phyloP scores from a whole-genome alignment of 2,113 vertebrate genomes.

The Ramphastos sulfuratus region DNA sequence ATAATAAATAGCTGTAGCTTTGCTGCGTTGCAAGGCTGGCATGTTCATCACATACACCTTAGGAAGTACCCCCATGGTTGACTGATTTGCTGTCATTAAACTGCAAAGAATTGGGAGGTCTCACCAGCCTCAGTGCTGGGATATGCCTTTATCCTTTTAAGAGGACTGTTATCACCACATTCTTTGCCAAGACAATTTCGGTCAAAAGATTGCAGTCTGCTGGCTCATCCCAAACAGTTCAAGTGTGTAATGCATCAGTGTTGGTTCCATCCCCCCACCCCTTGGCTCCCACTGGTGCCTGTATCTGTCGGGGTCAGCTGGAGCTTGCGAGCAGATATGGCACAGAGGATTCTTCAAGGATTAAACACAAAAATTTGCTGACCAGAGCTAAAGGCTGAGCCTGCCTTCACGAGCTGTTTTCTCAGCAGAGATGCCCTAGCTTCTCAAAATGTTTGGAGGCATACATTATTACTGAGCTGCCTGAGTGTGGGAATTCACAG shows the following conservation, averaged over 20 bases:
- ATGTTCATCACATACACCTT: background rate
- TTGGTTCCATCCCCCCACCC: background rate
- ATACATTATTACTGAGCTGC: background rate
- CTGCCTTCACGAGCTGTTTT: background rate
- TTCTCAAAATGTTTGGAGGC: background rate
- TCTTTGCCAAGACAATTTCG: background rate
- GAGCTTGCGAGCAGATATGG: background rate
- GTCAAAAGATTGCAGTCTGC: background rate
- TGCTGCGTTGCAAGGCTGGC: background rate
- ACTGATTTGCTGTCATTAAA: background rate
- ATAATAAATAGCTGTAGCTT: background rate
- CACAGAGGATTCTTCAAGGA: background rate
- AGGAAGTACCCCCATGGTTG: background rate
- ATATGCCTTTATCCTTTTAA: background rate
- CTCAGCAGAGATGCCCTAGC: background rate
- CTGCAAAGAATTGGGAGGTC: background rate
- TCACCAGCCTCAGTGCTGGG: background rate
- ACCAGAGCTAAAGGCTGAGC: background rate
- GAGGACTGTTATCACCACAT: background rate
- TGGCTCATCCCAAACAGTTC: background rate
- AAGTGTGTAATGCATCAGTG: background rate
- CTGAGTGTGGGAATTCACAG: background rate
- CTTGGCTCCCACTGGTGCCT: accelerated
- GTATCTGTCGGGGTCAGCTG: background rate
- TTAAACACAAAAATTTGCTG: background rate